A percentile compares a stretch with the other conserved stretches of the same genome.
These are phyloP conservation scores for Halictus quadricinctus DNA, from an alignment of 2,888 invertebrate genomes.

Conservation along the genomic window DNA sequence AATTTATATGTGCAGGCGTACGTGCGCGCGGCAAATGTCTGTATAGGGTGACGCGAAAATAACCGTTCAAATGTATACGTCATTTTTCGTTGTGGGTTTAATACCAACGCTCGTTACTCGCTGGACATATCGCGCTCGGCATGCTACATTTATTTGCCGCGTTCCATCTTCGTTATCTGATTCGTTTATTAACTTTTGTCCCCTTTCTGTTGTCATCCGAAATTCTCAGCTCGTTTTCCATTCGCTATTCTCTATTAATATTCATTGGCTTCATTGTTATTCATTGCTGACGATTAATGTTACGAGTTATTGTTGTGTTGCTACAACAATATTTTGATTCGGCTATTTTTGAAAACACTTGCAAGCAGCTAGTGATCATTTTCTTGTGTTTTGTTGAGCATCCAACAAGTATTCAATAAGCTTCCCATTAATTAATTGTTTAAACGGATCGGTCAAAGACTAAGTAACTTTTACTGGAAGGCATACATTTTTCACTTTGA, in stretches of 20 bases:
- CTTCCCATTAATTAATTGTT: background rate
- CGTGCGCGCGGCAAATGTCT: slow-evolving; percentile 7
- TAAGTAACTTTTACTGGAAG: background rate
- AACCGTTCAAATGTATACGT: background rate
- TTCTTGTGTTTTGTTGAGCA: too few species aligned
- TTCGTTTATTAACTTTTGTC: background rate
- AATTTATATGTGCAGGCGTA: slow-evolving; percentile 35
- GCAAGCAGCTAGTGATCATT: too few species aligned
- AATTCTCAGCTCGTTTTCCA: background rate
- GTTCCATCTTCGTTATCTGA: background rate
- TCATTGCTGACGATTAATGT: too few species aligned
- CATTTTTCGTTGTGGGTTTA: background rate
- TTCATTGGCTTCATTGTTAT: too few species aligned
- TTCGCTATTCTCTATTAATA: background rate
- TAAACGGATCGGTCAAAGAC: too few species aligned
- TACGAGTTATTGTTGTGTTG: too few species aligned
- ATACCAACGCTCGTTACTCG: slow-evolving; percentile 1
- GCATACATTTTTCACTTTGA: too few species aligned
- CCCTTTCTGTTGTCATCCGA: background rate
- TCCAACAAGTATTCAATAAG: too few species aligned
- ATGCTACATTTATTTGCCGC: background rate
- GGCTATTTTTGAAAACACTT: too few species aligned
- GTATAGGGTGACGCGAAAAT: slow-evolving; percentile 22
- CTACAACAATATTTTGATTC: too few species aligned
- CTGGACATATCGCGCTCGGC: background rate